A percentile compares a stretch with the other conserved stretches of the same genome.
Evolutionary conservation across 1,140 invertebrate genomes (phyloP).

Genomic region (Dendroctonus valens): DNA sequence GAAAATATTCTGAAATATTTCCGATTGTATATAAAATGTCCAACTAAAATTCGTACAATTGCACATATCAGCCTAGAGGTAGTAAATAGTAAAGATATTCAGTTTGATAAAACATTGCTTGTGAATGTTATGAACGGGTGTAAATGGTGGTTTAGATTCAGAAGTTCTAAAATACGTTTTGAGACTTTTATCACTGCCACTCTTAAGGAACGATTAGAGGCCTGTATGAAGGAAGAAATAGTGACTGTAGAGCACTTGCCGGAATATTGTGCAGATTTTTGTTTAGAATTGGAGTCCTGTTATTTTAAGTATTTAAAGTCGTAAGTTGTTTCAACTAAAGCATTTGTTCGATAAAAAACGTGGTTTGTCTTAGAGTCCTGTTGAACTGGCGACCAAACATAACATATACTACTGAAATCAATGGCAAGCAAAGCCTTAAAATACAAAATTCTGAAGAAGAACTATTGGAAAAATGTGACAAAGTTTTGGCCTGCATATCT

Average conservation of each 20-base stretch:
- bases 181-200: conserved; percentile 35
- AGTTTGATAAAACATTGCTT: conserved; percentile 7
- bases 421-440: conserved; percentile 25
- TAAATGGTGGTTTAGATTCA: conserved; percentile 43
- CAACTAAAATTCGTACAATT: conserved; percentile 17
- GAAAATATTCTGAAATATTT: conserved; percentile 4
- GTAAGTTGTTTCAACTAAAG: conserved; percentile 16
- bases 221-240: conserved; percentile 31
- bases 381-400: conserved; percentile 43
- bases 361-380: conserved; percentile 27
- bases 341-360: neutral
- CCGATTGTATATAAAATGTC: conserved; percentile 12
- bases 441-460: conserved; percentile 31
- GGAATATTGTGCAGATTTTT: conserved; percentile 44
- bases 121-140: conserved; percentile 14
- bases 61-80: conserved; percentile 14
- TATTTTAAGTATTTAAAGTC: conserved; percentile 38
- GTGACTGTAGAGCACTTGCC: conserved; percentile 26
- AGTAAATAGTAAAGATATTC: neutral
- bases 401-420: conserved; percentile 27
- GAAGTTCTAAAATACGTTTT: conserved; percentile 23
- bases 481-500: conserved; percentile 27
- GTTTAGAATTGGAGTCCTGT: conserved; percentile 35
- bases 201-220: conserved; percentile 33
- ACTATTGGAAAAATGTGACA: conserved; percentile 32